Percentiles rank a stretch among this genome's conserved stretches.
These are phyloP conservation scores for Coleophora deauratella DNA, from an alignment of 2,888 invertebrate species.

Conservation along the genomic window DNA sequence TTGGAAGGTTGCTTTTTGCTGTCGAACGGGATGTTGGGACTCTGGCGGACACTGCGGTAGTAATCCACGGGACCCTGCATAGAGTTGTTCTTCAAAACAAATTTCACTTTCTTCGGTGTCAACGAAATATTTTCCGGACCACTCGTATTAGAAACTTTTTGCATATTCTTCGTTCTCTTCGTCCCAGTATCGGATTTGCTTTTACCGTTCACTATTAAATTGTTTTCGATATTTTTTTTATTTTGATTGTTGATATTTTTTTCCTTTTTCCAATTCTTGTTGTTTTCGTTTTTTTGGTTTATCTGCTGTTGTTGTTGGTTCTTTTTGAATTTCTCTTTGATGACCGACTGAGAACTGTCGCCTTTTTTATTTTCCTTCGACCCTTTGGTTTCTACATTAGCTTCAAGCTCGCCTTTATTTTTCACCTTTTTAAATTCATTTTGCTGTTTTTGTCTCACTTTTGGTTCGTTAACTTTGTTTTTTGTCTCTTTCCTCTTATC, in stretches of 20 bases:
- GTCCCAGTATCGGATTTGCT: slow-evolving; percentile 16
- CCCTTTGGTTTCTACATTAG: too few species aligned
- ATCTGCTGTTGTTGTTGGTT: slow-evolving; percentile 13
- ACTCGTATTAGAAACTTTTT: slow-evolving; percentile 37
- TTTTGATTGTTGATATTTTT: slow-evolving; percentile 3
- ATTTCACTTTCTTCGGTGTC: slow-evolving; percentile 80
- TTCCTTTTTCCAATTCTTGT: slow-evolving; percentile 1
- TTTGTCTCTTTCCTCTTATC: slow-evolving; percentile 12
- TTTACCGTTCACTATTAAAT: background rate
- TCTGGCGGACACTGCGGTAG: slow-evolving; percentile 78
- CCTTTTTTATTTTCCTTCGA: slow-evolving; percentile 1
- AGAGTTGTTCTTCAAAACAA: slow-evolving; percentile 79
- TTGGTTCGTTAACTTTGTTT: background rate
- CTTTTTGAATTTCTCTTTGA: slow-evolving; percentile 2
- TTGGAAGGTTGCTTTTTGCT: slow-evolving; percentile 78
- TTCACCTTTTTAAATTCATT: background rate
- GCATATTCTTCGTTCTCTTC: slow-evolving; percentile 32
- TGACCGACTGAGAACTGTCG: too few species aligned
- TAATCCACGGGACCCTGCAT: slow-evolving; percentile 84
- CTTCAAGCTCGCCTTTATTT: slow-evolving; percentile 17
- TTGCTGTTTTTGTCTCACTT: slow-evolving; percentile 18
- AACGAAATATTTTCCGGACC: slow-evolving; percentile 3
- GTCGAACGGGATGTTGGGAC: slow-evolving; percentile 85
- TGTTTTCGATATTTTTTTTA: slow-evolving; percentile 5
- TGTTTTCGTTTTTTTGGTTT: slow-evolving; percentile 8